A percentile compares a stretch with the other conserved stretches of the same genome.
Conservation (phyloP, 2,888 invertebrate species). For the Eupithecia subumbrata region DNA sequence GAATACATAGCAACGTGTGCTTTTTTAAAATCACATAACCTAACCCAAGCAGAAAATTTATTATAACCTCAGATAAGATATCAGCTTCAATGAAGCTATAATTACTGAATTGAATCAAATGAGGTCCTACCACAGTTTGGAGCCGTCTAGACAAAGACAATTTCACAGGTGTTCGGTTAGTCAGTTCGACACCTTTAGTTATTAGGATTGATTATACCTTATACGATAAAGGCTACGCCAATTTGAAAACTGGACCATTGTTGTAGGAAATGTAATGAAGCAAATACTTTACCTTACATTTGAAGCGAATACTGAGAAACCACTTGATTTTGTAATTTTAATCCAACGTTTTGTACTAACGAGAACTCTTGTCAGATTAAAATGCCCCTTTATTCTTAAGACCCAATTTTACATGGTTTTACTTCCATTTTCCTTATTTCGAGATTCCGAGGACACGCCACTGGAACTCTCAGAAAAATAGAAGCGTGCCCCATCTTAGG, state of each 20-base stretch:
- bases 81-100: background rate
- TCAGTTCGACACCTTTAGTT: conserved; percentile 35
- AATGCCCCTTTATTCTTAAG: background rate
- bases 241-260: conserved; percentile 29
- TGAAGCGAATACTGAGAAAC: background rate
- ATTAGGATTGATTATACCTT: conserved; percentile 29
- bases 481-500: too few species aligned
- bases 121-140: background rate
- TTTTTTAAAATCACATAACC: too few species aligned
- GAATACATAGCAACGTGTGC: background rate
- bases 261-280: conserved; percentile 13
- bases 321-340: background rate
- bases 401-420: background rate
- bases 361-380: background rate
- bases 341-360: background rate
- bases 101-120: background rate
- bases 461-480: too few species aligned
- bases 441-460: background rate
- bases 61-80: background rate
- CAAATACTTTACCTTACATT: too few species aligned
- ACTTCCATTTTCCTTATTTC: background rate
- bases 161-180: conserved; percentile 43
- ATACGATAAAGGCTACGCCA: conserved; percentile 33
- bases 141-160: conserved; percentile 12
- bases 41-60: too few species aligned